These are phyloP conservation scores for Salvelinus sp. DNA, from an alignment of 2,113 vertebrate species.

Conservation along the genomic window DNA sequence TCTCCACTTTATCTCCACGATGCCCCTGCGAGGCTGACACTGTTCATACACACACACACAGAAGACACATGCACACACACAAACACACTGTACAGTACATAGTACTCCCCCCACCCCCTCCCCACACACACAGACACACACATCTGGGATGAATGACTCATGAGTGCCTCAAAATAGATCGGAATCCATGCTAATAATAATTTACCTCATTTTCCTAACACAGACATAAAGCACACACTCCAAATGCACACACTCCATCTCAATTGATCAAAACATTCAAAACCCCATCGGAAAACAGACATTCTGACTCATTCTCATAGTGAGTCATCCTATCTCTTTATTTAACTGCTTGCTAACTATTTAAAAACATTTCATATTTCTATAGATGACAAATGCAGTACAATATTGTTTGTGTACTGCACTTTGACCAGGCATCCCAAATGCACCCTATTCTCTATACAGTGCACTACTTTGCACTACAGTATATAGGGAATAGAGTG, in stretches of 20 bases:
- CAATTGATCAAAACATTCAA: slow-evolving; percentile 24
- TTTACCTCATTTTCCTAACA: background rate
- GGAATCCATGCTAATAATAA: background rate
- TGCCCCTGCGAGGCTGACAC: background rate
- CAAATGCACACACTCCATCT: slow-evolving; percentile 21
- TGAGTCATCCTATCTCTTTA: background rate
- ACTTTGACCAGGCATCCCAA: too few relatives aligned
- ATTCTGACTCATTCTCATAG: background rate
- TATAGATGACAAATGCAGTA: background rate
- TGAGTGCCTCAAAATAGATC: background rate
- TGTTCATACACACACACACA: slow-evolving; percentile 8
- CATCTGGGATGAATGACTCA: slow-evolving; percentile 1
- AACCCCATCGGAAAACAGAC: background rate
- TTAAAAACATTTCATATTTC: background rate
- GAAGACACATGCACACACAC: slow-evolving; percentile 11
- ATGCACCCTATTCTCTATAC: too few relatives aligned
- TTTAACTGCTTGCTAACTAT: background rate
- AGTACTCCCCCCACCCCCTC: background rate
- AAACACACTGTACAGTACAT: background rate
- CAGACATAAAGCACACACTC: background rate
- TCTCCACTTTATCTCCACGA: background rate
- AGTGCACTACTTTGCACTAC: background rate
- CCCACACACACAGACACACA: slow-evolving; percentile 1
- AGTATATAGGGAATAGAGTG: background rate
- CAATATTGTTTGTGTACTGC: too few relatives aligned